A percentile compares a stretch with the other conserved stretches of the same genome.
Evolutionary conservation across 2,888 invertebrate genomes (phyloP).

Genomic region (Orchesella flavescens): DNA sequence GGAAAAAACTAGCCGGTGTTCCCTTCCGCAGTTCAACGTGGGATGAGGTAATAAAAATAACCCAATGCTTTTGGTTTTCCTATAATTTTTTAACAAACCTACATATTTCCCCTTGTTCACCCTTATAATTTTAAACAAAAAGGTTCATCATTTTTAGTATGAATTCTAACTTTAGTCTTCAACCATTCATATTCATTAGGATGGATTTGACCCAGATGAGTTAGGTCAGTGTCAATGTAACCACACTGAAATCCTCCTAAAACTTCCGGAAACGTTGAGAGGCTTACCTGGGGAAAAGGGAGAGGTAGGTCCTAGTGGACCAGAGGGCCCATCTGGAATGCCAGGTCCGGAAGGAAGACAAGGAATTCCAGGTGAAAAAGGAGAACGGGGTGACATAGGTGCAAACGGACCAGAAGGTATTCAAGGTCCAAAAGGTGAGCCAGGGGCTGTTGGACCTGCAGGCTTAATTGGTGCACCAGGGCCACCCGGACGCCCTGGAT

Average conservation of each 20-base stretch:
- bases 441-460: too few species aligned
- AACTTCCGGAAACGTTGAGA: slow-evolving; percentile 78
- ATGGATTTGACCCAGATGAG: slow-evolving; percentile 39
- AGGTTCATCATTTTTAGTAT: too few species aligned
- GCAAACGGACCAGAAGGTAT: slow-evolving; percentile 79
- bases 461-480: too few species aligned
- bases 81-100: too few species aligned
- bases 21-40: too few species aligned
- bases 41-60: too few species aligned
- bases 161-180: too few species aligned
- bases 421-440: slow-evolving; percentile 84
- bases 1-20: slow-evolving; percentile 49
- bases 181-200: too few species aligned
- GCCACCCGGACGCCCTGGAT: slow-evolving; percentile 73
- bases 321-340: slow-evolving; percentile 51
- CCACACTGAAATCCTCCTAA: slow-evolving; percentile 79
- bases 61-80: too few species aligned
- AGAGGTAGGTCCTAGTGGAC: slow-evolving; percentile 60
- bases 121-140: too few species aligned
- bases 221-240: slow-evolving; percentile 85
- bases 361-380: slow-evolving; percentile 64
- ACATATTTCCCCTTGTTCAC: too few species aligned
- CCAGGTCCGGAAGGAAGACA: slow-evolving; percentile 41
- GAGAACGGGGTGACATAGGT: slow-evolving; percentile 72
- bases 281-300: slow-evolving; percentile 66